Base-by-base conservation (phyloP, 2,113 vertebrate genomes). In the Jaculus jaculus region DNA sequence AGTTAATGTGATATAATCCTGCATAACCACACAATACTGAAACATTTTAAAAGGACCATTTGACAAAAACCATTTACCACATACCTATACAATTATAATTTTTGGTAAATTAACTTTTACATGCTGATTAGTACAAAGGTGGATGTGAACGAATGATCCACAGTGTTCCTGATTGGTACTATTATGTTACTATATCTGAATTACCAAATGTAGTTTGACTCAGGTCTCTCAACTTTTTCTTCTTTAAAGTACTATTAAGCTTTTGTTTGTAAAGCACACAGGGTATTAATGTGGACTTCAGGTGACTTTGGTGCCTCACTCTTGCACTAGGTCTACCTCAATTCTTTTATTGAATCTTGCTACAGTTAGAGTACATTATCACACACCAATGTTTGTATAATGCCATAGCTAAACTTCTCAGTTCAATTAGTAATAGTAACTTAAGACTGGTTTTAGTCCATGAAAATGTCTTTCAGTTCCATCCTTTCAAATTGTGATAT, bases 351-450 rank as follows among this genome's bases (percentile, higher is more conserved):
- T 24, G 74, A 47, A 42, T 32, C 51, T 18, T 78, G 28, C 4
- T 89, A 7, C 81, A 42, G 32, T 42, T 82, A 51, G 26, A 84
- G n/a, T 65, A 16, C 66, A 37, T 84, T 66, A 75, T 21, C n/a
- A 4, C n/a, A 66, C 32, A 15, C 34, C 47, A 28, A 26, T 54
- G 74, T 88, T 84, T 84, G 82, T 11, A 77, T 16, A 28, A 71
- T 58, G 12, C n/a, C 63, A 9, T 37, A 15, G 72, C 69, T 34
- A 88, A 85, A 78, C 28, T 21, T 65, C 24, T 28, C 13, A 2
- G 4, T 58, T 87, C 80, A 92, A 79, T 84, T 66, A 93, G 42
- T 89, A 87, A 74, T 82, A 74, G 72, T 47, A 95, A 72, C 74
- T 42, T 65, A 18, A 84, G 42, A 47, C 42, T 60, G 54, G 24